Evolutionary conservation across 2,888 invertebrate species (phyloP).

Genomic region (Lasioglossum calceatum): DNA sequence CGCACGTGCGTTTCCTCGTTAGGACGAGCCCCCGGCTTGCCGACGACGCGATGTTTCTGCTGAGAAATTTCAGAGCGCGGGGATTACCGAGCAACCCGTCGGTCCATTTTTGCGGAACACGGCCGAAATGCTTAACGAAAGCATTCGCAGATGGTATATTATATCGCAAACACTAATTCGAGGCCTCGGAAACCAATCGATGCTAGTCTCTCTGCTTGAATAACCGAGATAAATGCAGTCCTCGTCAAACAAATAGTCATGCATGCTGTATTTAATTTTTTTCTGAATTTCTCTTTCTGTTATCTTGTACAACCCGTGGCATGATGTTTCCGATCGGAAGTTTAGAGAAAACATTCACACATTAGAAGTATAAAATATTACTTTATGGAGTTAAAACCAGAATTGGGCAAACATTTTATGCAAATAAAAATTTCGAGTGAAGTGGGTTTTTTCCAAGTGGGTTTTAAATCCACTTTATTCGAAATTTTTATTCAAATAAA

Average conservation of each 20-base stretch:
- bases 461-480: too few relatives aligned
- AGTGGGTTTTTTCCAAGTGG: too few relatives aligned
- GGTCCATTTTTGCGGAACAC: background rate
- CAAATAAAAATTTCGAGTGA: too few relatives aligned
- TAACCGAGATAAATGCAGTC: background rate
- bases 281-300: too few relatives aligned
- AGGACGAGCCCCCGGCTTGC: slow-evolving; percentile 18
- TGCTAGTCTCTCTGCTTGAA: background rate
- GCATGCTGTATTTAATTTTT: background rate
- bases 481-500: too few relatives aligned
- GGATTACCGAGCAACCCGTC: slow-evolving; percentile 10
- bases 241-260: background rate
- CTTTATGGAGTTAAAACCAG: too few relatives aligned
- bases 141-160: background rate
- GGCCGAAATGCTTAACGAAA: background rate
- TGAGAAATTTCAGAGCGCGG: slow-evolving; percentile 51
- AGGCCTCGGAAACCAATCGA: background rate
- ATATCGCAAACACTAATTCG: background rate
- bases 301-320: too few relatives aligned
- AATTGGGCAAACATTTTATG: too few relatives aligned
- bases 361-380: too few relatives aligned
- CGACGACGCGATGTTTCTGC: background rate
- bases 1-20: slow-evolving; percentile 60
- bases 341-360: too few relatives aligned
- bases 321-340: too few relatives aligned